Conservation (phyloP, 2,888 invertebrate genomes). For the Drosophila silvestris region DNA sequence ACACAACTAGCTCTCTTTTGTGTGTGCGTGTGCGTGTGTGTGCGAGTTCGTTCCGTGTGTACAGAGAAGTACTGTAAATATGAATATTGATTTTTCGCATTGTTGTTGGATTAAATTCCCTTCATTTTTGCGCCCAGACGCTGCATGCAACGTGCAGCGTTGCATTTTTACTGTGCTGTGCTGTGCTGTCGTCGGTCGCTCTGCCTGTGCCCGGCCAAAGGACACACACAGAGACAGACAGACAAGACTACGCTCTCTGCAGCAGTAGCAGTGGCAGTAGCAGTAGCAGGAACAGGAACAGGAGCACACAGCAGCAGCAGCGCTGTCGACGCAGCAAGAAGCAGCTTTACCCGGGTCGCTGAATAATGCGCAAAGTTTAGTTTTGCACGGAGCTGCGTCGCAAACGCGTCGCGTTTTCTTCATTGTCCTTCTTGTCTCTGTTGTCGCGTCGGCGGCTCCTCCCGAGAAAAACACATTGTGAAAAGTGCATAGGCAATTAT, state of each 20-base stretch:
- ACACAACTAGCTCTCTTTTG: background rate
- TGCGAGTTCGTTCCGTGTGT: slow-evolving; percentile 21
- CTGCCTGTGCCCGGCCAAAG: slow-evolving; percentile 23
- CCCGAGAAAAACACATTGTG: slow-evolving; percentile 1
- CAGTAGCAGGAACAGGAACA: slow-evolving; percentile 20
- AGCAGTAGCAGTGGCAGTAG: slow-evolving; percentile 14
- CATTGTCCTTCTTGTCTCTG: slow-evolving; percentile 12
- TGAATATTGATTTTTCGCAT: slow-evolving; percentile 75
- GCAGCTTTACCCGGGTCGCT: slow-evolving; percentile 73
- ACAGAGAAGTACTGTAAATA: slow-evolving; percentile 58
- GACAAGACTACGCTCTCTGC: slow-evolving; percentile 4
- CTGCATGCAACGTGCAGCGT: slow-evolving; percentile 45
- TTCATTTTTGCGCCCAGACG: slow-evolving; percentile 15
- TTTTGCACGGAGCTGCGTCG: slow-evolving; percentile 75
- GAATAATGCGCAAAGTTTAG: slow-evolving; percentile 83
- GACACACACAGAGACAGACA: slow-evolving; percentile 9
- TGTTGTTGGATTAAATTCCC: slow-evolving; percentile 13
- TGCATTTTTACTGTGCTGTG: slow-evolving; percentile 47
- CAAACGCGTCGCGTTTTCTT: slow-evolving; percentile 63
- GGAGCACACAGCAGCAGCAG: slow-evolving; percentile 11
- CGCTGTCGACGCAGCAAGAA: slow-evolving; percentile 34
- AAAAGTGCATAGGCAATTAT: slow-evolving; percentile 32
- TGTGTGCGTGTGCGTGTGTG: slow-evolving; percentile 12
- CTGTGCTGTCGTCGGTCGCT: slow-evolving; percentile 8
- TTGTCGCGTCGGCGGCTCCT: slow-evolving; percentile 1